Percentiles rank a stretch among this genome's conserved stretches.
These are phyloP conservation scores for Pterocles gutturalis DNA, from an alignment of 2,113 vertebrate genomes.

Conservation along the genomic window DNA sequence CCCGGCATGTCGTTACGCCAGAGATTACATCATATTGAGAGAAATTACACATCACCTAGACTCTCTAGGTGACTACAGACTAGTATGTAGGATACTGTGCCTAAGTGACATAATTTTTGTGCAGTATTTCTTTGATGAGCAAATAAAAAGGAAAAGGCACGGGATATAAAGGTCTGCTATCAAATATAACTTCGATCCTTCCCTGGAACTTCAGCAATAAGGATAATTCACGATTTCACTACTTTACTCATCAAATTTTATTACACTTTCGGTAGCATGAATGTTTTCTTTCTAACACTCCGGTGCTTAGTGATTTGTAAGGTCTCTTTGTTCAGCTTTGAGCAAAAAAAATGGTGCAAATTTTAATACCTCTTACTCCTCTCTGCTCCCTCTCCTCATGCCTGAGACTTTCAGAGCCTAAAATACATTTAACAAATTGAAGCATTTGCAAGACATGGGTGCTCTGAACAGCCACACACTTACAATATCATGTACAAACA, in stretches of 20 bases:
- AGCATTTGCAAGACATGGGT: neutral
- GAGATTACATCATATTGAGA: neutral
- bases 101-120: neutral
- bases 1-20: neutral
- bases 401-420: neutral
- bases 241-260: constrained; percentile 18
- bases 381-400: neutral
- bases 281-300: neutral
- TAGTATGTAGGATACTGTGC: neutral
- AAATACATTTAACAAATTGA: constrained; percentile 24
- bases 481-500: neutral
- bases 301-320: neutral
- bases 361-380: constrained; percentile 25
- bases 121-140: neutral
- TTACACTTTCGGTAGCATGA: constrained; percentile 8
- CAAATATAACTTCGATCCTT: neutral
- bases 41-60: neutral
- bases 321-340: neutral
- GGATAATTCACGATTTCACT: constrained; percentile 15
- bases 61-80: neutral
- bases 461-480: neutral
- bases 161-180: neutral
- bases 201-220: neutral
- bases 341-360: constrained; percentile 2
- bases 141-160: constrained; percentile 17